These are phyloP conservation scores for Popillia japonica DNA, from an alignment of 1,140 invertebrate species.

Conservation along the genomic window DNA sequence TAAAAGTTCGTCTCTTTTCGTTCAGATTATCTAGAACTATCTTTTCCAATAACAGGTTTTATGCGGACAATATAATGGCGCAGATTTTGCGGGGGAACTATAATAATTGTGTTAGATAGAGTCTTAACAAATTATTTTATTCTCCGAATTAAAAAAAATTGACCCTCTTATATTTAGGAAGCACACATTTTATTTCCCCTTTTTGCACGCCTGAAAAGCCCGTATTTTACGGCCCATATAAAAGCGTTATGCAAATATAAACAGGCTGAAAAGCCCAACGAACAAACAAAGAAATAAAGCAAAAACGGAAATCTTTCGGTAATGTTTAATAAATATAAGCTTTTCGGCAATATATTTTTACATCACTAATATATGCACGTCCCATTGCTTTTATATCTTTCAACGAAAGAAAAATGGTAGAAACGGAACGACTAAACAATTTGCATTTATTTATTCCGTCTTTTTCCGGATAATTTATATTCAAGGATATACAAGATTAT, in stretches of 20 bases:
- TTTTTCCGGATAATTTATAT: background rate
- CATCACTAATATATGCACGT: too few species aligned
- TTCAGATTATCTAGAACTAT: background rate
- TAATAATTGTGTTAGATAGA: background rate
- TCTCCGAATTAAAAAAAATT: too few species aligned
- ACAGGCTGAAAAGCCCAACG: too few species aligned
- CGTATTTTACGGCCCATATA: too few species aligned
- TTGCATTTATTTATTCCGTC: background rate
- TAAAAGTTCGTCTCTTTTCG: background rate
- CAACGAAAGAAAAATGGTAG: too few species aligned
- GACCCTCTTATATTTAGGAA: too few species aligned
- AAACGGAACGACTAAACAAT: background rate
- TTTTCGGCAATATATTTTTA: background rate
- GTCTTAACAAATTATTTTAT: too few species aligned
- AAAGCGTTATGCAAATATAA: too few species aligned
- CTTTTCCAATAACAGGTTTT: background rate
- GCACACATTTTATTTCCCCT: too few species aligned
- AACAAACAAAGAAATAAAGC: background rate
- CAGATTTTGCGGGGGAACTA: background rate
- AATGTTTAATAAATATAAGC: slow-evolving; percentile 12
- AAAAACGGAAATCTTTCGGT: background rate
- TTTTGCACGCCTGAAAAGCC: too few species aligned
- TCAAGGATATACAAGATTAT: background rate
- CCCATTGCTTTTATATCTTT: background rate
- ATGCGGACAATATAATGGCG: background rate